Evolutionary conservation across 2,113 vertebrate genomes (phyloP).

Genomic region (Peromyscus maniculatus): DNA sequence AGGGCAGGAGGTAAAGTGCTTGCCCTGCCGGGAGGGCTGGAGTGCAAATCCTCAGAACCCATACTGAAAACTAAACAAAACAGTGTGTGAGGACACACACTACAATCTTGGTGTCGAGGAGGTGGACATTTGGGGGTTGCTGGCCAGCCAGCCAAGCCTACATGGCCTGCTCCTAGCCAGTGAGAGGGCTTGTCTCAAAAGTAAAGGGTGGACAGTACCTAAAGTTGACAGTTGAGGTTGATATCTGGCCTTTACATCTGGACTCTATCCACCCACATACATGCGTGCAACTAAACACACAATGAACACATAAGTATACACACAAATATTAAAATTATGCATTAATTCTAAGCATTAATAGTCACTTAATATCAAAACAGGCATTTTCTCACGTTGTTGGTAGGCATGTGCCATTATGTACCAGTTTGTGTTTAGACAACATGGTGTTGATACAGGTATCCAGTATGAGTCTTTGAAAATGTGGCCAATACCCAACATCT

Average conservation of each 20-base stretch:
- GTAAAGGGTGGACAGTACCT: neutral
- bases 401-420: neutral
- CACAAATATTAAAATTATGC: neutral
- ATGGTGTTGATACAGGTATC: neutral
- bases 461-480: neutral
- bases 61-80: neutral
- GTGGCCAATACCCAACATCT: neutral
- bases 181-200: neutral
- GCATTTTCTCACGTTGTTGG: neutral
- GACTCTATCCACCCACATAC: neutral
- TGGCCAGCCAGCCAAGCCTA: neutral
- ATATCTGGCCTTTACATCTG: neutral
- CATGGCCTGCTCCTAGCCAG: neutral
- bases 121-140: neutral
- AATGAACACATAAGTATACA: neutral
- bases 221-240: neutral
- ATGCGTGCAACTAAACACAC: neutral
- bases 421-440: neutral
- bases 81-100: neutral
- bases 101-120: neutral
- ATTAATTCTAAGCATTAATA: neutral
- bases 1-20: no score
- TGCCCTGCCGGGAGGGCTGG: neutral
- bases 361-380: neutral
- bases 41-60: neutral